Evolutionary conservation across 2,113 vertebrate species (phyloP).

Genomic region (Chionomys nivalis): DNA sequence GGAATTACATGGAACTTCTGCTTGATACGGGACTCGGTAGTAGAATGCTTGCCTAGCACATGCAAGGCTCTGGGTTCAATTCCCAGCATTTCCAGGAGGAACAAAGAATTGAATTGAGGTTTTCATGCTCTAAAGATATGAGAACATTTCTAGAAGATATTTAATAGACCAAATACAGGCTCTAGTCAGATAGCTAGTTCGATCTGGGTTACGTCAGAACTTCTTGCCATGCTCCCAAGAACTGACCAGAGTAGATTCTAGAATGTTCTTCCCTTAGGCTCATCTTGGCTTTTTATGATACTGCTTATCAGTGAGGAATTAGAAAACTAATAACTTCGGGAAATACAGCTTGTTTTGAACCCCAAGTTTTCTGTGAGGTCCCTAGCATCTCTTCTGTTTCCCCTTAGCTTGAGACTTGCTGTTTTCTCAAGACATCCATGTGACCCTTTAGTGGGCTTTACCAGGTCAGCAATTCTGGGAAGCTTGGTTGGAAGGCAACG

Average conservation of each 20-base stretch:
- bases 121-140: rapidly evolving
- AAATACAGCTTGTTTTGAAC: rapidly evolving
- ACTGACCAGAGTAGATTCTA: background rate
- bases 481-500: background rate
- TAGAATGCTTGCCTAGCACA: background rate
- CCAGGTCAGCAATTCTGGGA: background rate
- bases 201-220: background rate
- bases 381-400: background rate
- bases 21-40: too few relatives aligned
- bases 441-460: background rate
- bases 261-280: background rate
- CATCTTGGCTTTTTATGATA: background rate
- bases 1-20: background rate
- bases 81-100: background rate
- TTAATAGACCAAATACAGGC: background rate
- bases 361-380: rapidly evolving
- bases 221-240: background rate
- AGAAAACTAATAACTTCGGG: background rate
- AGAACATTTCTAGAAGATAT: background rate
- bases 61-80: background rate
- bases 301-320: background rate
- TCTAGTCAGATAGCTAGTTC: background rate
- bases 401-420: background rate
- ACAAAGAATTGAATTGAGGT: background rate
- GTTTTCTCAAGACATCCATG: background rate